Base-by-base conservation (phyloP, 1,140 invertebrate genomes). In the Diorhabda elongata region DNA sequence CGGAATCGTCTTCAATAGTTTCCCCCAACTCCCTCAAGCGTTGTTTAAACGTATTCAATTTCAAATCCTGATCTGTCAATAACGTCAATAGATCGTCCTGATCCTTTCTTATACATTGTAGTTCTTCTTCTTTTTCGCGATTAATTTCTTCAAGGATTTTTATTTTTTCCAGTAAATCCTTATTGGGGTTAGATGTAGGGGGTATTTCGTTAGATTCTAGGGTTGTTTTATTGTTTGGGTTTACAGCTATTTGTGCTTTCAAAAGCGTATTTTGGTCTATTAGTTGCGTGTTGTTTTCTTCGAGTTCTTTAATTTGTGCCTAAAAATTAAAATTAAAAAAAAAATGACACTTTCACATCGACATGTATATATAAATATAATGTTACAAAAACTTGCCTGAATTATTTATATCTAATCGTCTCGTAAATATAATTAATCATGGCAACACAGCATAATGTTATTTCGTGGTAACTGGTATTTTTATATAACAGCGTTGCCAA, bases 61-160 rank as follows among this genome's bases (percentile, higher is more conserved):
- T 92, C 3, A 82, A 80, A 76, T 95, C 92, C 83, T 95, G 91
- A 79, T 97, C 92, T 2, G 91, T 89, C 52, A 98, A 83, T 63
- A 98, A 81, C 76, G 92, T 89, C 26, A 98, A 81, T 70, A 97
- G 82, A 83, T 97, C 93, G 74, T 97, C 95, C 80, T 97, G 95
- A 79, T 98, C 95, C 78, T 92, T 95, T 77, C 87, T 89, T 58
- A 94, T 78, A 70, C 85, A 87, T 44, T 90, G 87, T 68, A 95
- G 76, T 70, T 95, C 88, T 0, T 79, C 78, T 74, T 79, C 78
- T 75, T 83, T 75, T 66, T 81, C 77, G 41, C 70, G 43, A 75
- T 73, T 69, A 45, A 78, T 73, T 9, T 61, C 67, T 73, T 77
- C 71, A 61, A 78, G 61, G 69, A 71, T 68, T 66, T 76, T 68